Base-by-base conservation (phyloP, 2,797 vertebrate genomes). In the Anguilla megastoma region DNA sequence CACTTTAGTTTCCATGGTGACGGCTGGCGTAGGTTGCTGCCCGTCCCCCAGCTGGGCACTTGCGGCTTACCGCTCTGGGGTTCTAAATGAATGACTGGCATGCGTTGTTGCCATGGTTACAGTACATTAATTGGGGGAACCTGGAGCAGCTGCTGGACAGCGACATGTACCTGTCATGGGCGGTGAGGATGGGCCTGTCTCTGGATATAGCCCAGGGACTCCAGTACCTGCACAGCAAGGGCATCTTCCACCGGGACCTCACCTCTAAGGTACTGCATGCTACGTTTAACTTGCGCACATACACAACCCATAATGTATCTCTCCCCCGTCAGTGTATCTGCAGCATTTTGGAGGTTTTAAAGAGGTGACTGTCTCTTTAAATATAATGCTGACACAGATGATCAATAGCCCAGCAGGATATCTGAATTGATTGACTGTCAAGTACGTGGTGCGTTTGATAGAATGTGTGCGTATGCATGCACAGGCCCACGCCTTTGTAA, bases 91-190 rank as follows among this genome's bases (percentile, higher is more conserved):
- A 79, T 48, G 54, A 84, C 24, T 79, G 41, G 33, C n/a, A 3
- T 18, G 0, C 74, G 50, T 79, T 80, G 18, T 89, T 90, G 69
- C 85, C 48, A 4, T 60, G 79, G 87, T 88, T 79, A 36, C 91
- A 99, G 98, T 99, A 97, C 93, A 99, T 99, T 91, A 99, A 99
- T 0, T 98, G 98, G 0, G 98, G 98, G 0, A 99, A 98, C 94
- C 89, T 99, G 95, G 98, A 99, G 96, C 98, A 99, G 96, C 96
- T 99, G 92, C 93, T 99, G 95, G 96, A 96, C 95, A 97, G 98
- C 88, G 95, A 97, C 0, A 91, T 96, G 58, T 94, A 95, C 50
- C 96, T 99, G 10, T 96, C 97, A 21, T 99, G 98, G 98, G 90
- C 94, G 0, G 89, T 95, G 41, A 94, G 97, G 80, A 94, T 97